phyloP scores from a whole-genome alignment of 2,113 vertebrate species.

The Propithecus coquereli region DNA sequence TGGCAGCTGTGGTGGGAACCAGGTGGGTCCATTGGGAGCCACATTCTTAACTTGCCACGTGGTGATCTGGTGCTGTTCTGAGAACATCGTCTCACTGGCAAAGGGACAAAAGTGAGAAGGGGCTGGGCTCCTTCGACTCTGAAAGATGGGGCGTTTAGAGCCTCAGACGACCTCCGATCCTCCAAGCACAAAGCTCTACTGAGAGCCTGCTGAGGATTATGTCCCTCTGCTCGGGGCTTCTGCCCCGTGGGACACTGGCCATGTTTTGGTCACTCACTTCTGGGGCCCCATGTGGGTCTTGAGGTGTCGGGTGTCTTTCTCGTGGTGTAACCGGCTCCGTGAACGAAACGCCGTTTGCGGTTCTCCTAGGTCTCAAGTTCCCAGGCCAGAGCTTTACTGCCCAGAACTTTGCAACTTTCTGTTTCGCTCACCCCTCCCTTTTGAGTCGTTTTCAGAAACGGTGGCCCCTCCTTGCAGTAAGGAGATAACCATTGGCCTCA shows the following conservation, averaged over 20 bases:
- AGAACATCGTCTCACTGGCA: too few species aligned
- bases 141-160: too few species aligned
- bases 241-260: not conserved
- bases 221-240: not conserved
- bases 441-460: too few species aligned
- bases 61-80: too few species aligned
- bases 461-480: too few species aligned
- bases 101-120: not conserved
- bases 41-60: not conserved
- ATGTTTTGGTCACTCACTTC: not conserved
- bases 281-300: not conserved
- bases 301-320: not conserved
- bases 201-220: not conserved
- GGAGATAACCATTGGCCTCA: too few species aligned
- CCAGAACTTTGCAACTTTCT: too few species aligned
- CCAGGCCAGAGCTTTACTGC: too few species aligned
- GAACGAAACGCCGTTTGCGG: too few species aligned
- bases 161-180: not conserved
- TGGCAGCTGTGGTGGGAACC: not conserved
- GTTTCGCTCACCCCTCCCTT: too few species aligned
- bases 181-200: not conserved
- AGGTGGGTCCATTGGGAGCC: not conserved
- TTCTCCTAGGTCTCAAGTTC: too few species aligned
- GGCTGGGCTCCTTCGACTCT: not conserved
- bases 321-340: not conserved